These are phyloP conservation scores for Acropternis orthonyx DNA, from an alignment of 2,797 vertebrate species.

Conservation along the genomic window DNA sequence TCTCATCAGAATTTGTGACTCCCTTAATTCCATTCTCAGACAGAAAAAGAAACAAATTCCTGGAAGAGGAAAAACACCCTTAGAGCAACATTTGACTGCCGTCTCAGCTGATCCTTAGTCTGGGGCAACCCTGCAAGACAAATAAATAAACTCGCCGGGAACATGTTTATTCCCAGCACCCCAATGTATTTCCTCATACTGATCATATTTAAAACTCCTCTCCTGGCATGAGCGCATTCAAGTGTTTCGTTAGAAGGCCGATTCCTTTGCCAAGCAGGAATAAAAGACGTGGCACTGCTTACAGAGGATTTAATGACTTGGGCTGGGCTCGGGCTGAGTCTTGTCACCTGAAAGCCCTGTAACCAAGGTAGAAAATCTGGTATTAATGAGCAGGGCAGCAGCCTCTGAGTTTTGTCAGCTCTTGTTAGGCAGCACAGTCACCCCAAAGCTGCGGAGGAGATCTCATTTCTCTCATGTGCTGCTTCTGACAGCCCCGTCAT, in stretches of 20 bases:
- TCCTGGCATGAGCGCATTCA: not conserved
- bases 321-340: not conserved
- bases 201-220: not conserved
- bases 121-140: not conserved
- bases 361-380: not conserved
- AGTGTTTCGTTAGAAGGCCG: not conserved
- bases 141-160: not conserved
- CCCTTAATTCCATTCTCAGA: not conserved
- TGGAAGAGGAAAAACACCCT: not conserved
- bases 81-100: not conserved
- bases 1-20: not conserved
- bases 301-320: not conserved
- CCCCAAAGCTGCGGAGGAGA: not conserved
- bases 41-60: not conserved
- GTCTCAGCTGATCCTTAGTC: not conserved
- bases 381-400: not conserved
- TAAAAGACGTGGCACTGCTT: not conserved
- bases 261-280: not conserved
- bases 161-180: not conserved
- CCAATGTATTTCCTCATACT: not conserved
- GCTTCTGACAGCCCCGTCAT: not conserved
- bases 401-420: not conserved
- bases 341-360: not conserved
- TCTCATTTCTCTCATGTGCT: not conserved
- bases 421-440: not conserved